Evolutionary conservation across 2,888 invertebrate genomes (phyloP).

Genomic region (Lottia gigantea): DNA sequence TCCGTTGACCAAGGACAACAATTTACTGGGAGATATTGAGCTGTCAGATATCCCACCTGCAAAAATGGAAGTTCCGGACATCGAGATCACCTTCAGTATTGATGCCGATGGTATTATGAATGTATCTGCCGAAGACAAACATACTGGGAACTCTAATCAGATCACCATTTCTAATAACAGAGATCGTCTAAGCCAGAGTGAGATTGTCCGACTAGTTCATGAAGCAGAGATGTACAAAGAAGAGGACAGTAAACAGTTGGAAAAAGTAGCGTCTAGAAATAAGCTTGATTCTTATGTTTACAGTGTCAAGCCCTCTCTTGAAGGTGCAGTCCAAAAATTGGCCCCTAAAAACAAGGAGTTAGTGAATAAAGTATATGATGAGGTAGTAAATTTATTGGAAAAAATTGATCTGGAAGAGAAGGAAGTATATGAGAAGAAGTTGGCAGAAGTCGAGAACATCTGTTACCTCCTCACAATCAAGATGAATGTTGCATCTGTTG

Average conservation of each 20-base stretch:
- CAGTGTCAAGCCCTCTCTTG: constrained; percentile 72
- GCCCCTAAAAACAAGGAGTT: constrained; percentile 77
- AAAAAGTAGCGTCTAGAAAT: constrained; percentile 54
- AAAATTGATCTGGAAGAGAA: constrained; percentile 81
- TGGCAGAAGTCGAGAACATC: constrained; percentile 81
- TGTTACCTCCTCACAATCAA: constrained; percentile 83
- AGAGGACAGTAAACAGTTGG: constrained; percentile 37
- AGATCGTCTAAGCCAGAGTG: background rate
- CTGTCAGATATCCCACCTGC: constrained; percentile 3
- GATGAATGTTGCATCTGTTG: constrained; percentile 37
- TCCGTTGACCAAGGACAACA: constrained; percentile 6
- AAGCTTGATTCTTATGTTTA: constrained; percentile 55
- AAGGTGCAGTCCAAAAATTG: constrained; percentile 71
- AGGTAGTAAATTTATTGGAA: constrained; percentile 84
- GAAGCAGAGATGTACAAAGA: constrained; percentile 5
- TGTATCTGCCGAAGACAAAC: constrained; percentile 18
- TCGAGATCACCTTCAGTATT: background rate
- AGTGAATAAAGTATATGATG: constrained; percentile 71
- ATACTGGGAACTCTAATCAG: constrained; percentile 18
- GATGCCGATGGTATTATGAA: constrained; percentile 10
- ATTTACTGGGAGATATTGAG: constrained; percentile 12
- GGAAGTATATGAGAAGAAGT: constrained; percentile 79
- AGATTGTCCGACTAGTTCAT: background rate
- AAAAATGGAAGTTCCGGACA: background rate
- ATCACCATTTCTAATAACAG: constrained; percentile 13